phyloP scores from a whole-genome alignment of 2,113 vertebrate species.

The Ptilonorhynchus violaceus region DNA sequence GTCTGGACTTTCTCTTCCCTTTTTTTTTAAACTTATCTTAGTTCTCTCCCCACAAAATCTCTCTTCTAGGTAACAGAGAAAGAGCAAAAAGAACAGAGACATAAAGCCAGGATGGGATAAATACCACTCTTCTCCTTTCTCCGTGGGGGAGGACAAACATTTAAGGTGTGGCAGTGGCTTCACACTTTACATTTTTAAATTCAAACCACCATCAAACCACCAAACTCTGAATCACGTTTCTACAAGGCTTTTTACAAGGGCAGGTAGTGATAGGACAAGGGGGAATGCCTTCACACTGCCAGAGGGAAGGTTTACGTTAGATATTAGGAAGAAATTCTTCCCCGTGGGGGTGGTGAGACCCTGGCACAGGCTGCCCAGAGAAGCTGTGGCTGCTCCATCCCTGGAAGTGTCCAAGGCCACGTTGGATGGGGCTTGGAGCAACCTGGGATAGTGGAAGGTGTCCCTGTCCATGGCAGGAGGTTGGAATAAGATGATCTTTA shows the following conservation, averaged over 20 bases:
- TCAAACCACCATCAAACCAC: neutral
- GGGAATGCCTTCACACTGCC: neutral
- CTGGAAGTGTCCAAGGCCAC: neutral
- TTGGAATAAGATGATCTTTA: neutral
- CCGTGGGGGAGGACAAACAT: neutral
- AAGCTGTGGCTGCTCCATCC: neutral
- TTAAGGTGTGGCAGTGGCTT: neutral
- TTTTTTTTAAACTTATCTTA: neutral
- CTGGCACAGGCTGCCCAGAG: neutral
- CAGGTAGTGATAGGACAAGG: neutral
- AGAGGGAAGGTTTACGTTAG: neutral
- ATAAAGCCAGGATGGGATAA: neutral
- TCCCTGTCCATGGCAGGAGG: neutral
- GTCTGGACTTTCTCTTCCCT: neutral
- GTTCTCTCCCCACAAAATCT: neutral
- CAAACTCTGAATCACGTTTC: neutral
- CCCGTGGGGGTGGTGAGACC: fast-evolving
- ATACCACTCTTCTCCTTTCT: neutral
- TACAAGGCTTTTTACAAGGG: neutral
- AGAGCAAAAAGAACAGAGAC: neutral
- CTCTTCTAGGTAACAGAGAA: neutral
- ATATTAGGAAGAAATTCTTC: neutral
- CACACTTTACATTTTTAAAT: neutral
- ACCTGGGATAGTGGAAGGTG: fast-evolving
- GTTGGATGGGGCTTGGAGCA: fast-evolving